Evolutionary conservation across 2,113 vertebrate genomes (phyloP).

Genomic region (Thamnaconus septentrionalis): DNA sequence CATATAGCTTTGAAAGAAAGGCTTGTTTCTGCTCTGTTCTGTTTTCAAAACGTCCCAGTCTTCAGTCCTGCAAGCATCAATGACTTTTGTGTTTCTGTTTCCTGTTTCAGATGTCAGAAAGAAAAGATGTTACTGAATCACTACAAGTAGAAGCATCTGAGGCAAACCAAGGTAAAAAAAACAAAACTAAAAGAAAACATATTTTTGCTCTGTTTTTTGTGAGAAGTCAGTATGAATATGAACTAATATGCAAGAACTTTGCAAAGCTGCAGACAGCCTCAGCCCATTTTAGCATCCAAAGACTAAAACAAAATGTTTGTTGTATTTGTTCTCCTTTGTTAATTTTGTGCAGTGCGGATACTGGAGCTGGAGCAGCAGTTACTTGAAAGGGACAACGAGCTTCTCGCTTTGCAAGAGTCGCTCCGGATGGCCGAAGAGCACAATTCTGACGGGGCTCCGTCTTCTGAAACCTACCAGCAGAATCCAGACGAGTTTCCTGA

Average conservation of each 20-base stretch:
- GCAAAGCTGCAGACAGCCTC: too few species aligned
- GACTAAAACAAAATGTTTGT: neutral
- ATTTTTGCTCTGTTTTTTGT: neutral
- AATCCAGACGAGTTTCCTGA: slow-evolving; percentile 21
- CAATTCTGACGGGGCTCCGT: slow-evolving; percentile 32
- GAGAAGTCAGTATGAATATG: too few species aligned
- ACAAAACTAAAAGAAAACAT: neutral
- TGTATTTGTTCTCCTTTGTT: neutral
- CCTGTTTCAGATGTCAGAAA: slow-evolving; percentile 54
- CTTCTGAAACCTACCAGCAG: slow-evolving; percentile 30
- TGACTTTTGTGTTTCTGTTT: neutral
- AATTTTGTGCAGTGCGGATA: slow-evolving; percentile 36
- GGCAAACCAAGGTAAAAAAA: slow-evolving; percentile 59
- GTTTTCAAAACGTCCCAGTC: too few species aligned
- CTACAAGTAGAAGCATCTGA: slow-evolving; percentile 45
- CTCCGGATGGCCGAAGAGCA: slow-evolving; percentile 55
- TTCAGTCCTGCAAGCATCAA: too few species aligned
- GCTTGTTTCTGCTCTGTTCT: too few species aligned
- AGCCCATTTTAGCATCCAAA: neutral
- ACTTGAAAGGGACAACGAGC: slow-evolving; percentile 66
- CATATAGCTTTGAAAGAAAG: neutral
- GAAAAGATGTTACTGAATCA: slow-evolving; percentile 13
- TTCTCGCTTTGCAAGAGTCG: slow-evolving; percentile 65
- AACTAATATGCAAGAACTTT: too few species aligned
- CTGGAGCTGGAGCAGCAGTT: slow-evolving; percentile 66